Base-by-base conservation (phyloP, 2,113 vertebrate species). In the Thalassarche chlororhynchos region DNA sequence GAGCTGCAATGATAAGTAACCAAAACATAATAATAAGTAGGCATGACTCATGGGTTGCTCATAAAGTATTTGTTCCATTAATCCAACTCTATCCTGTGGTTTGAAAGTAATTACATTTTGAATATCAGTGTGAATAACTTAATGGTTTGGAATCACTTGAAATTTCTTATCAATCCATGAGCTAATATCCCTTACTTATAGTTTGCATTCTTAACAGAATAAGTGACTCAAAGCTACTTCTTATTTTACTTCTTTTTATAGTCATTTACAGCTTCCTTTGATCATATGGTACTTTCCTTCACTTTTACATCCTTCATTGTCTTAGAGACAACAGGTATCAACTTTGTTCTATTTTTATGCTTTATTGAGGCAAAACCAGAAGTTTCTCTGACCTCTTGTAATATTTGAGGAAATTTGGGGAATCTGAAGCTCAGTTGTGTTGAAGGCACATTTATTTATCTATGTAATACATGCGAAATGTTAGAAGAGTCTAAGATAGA, bases 81-180 rank as follows among this genome's bases (percentile, higher is more conserved):
- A 87, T 91, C 57, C 52, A 78, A 40, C 14, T 91, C 44, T 70
- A 13, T 88, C 24, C 0, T 76, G 49, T 80, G 31, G 36, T 74
- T 95, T 87, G 49, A 96, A 97, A 82, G 40, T 72, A 96, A 94
- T 95, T 94, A 66, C 32, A 55, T 96, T 95, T 89, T 93, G 58
- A 85, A 58, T 87, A 89, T 76, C 54, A 54, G 14, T 65, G 21
- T 91, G 91, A 94, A 87, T 94, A 95, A 89, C 36, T 82, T 91
- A 79, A 89, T 91, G 44, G 20, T 77, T 94, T 92, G 69, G 89
- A 88, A 96, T 94, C 36, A 95, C 61, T 95, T 89, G 40, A 89
- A 83, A 78, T 91, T 91, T 76, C 49, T 89, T 94, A 85, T 82
- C 69, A 89, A 46, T 93, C 54, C 49, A 91, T 79, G 62, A 87